Base-by-base conservation (phyloP, 2,113 vertebrate genomes). In the Spea multiplicata region DNA sequence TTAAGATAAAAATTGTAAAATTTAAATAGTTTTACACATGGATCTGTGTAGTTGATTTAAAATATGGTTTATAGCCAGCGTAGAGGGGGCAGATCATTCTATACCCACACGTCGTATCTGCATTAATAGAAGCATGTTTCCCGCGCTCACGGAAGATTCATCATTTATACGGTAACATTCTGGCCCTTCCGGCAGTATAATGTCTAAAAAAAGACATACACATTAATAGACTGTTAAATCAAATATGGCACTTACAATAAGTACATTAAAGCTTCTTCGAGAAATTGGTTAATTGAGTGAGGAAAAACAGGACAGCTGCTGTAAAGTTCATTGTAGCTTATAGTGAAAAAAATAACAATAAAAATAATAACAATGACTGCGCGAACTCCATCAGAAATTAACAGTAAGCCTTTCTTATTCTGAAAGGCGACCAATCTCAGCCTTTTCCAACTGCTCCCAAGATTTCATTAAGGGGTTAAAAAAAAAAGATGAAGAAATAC, bases 211-310 rank as follows among this genome's bases (percentile, higher is more conserved):
- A 61, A 76, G 75, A 77, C 67, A 62, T 50, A 70, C 78, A 68
- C 52, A 3, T 16, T 61, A 55, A 68, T 74, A 74, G 71, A 52
- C 71, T 73, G 57, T 80, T 14, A 80, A 80, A 80, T 80, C 52
- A 80, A 80, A 74, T 74, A 91, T 90, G 92, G 92, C 92, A 93
- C 92, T 92, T 93, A 86, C 88, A 91, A 90, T 89, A 89, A 89
- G 90, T 89, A 92, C 82, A 85, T 93, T 93, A 93, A 93, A 93
- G 92, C 91, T 92, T 91, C 84, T 90, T 30, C 30, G 90, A 89
- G 86, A 91, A 91, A 91, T 76, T 72, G 71, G 78, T 84, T 83
- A 86, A 62, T 17, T 53, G 65, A 4, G n/a, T 53, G 46, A 53
- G 64, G 67, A 59, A 47, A 80, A 78, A 85, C 88, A 90, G 90